phyloP scores from a whole-genome alignment of 92 coral and sea anemone genomes.

The Siderastrea siderea region DNA sequence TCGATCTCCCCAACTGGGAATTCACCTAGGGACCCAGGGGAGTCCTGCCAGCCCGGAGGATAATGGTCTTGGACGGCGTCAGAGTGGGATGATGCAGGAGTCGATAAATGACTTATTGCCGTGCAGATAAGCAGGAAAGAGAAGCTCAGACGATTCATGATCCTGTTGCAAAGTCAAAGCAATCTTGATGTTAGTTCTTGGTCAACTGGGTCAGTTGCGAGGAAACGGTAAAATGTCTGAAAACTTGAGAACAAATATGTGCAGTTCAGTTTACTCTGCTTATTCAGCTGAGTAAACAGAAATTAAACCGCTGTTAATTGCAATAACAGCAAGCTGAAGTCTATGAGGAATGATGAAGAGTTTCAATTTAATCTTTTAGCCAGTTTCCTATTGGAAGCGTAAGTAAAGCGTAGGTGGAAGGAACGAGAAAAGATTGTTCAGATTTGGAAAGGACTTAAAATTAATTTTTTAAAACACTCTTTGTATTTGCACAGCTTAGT shows the following conservation, averaged over 20 bases:
- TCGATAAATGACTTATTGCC: conserved; percentile 10
- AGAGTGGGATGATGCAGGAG: conserved; percentile 11
- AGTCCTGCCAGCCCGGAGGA: conserved; percentile 82
- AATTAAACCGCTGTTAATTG: no score
- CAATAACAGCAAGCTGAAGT: no score
- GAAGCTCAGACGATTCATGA: conserved; percentile 5
- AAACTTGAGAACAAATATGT: not conserved
- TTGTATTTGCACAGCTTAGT: not conserved
- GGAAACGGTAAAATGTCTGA: not conserved
- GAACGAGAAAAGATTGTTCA: no score
- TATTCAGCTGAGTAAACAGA: not conserved
- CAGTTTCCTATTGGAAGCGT: not conserved
- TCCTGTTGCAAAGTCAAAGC: not conserved
- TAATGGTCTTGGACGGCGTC: conserved; percentile 16
- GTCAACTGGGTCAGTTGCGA: not conserved
- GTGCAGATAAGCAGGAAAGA: not conserved
- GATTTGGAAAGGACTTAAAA: no score
- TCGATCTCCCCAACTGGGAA: conserved; percentile 69
- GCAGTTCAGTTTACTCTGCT: no score
- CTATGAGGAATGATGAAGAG: no score
- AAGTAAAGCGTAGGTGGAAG: not conserved
- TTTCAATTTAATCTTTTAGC: no score
- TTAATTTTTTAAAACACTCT: not conserved
- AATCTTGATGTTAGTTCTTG: not conserved
- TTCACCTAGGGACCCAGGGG: conserved; percentile 65